Conservation (phyloP, 1,140 invertebrate genomes). For the Gryon sp. region DNA sequence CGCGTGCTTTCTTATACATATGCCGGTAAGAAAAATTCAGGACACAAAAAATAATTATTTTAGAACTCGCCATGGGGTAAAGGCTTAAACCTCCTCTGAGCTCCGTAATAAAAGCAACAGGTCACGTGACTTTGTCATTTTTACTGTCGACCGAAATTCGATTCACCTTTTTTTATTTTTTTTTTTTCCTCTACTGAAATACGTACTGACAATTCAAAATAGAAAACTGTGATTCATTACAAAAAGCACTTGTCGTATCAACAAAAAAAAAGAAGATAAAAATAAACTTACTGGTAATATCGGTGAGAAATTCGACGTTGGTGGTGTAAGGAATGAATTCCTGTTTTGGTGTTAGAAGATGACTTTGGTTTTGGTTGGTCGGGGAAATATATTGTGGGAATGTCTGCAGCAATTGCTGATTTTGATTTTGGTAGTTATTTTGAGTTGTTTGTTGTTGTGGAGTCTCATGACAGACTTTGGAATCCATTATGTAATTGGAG, state of each 20-base stretch:
- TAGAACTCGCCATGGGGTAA: constrained; percentile 78
- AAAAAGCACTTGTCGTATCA: background rate
- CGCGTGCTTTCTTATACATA: constrained; percentile 66
- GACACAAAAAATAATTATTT: constrained; percentile 78
- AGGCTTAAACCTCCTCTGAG: constrained; percentile 76
- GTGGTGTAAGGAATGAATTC: constrained; percentile 78
- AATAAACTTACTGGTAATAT: constrained; percentile 70
- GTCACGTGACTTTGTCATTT: background rate
- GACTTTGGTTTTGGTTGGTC: too few relatives aligned
- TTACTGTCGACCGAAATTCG: background rate
- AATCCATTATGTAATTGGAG: too few relatives aligned
- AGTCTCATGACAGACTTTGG: too few relatives aligned
- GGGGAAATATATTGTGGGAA: too few relatives aligned
- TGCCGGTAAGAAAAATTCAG: constrained; percentile 51
- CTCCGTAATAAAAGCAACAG: background rate
- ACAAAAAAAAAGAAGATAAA: background rate
- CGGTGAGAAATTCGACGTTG: too few relatives aligned
- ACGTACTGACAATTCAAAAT: too few relatives aligned
- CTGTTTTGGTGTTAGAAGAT: too few relatives aligned
- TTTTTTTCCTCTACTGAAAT: too few relatives aligned
- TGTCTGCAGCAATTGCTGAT: too few relatives aligned
- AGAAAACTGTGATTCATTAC: background rate
- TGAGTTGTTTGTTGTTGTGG: too few relatives aligned
- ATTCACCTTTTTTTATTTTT: background rate
- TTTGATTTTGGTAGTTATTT: too few relatives aligned